Evolutionary conservation across 2,888 invertebrate genomes (phyloP).

Genomic region (Netelia fuscicornis): DNA sequence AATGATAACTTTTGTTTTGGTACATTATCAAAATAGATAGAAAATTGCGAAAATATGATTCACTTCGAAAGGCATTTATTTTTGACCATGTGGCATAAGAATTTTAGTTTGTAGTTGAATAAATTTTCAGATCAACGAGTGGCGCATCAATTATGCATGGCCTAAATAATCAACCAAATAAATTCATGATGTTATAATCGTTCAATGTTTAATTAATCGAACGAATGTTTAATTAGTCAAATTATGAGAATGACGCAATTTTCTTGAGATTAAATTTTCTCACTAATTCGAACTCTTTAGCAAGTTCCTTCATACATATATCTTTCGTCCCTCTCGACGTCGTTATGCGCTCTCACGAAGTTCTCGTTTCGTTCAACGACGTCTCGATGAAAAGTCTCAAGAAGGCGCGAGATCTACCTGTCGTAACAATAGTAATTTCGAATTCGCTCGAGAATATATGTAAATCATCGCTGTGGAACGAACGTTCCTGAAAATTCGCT

Average conservation of each 20-base stretch:
- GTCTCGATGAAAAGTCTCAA: background rate
- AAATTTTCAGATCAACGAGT: background rate
- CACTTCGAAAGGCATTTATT: background rate
- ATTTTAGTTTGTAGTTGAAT: background rate
- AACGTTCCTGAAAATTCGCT: background rate
- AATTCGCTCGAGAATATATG: conserved; percentile 18
- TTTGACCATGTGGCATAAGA: background rate
- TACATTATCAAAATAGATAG: background rate
- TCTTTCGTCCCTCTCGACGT: background rate
- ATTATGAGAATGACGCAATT: background rate
- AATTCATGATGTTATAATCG: background rate
- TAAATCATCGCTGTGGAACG: background rate
- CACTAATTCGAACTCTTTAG: background rate
- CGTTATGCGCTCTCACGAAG: background rate
- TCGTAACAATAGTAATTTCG: conserved; percentile 7
- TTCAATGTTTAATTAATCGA: background rate
- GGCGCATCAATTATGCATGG: too few species aligned
- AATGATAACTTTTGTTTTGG: background rate
- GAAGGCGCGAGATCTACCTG: background rate
- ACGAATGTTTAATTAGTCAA: background rate
- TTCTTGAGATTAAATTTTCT: background rate
- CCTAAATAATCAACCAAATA: background rate
- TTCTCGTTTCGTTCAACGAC: background rate
- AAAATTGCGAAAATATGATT: background rate
- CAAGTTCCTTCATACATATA: background rate